phyloP scores from a whole-genome alignment of 2,113 vertebrate species.

The Aramus guarauna region DNA sequence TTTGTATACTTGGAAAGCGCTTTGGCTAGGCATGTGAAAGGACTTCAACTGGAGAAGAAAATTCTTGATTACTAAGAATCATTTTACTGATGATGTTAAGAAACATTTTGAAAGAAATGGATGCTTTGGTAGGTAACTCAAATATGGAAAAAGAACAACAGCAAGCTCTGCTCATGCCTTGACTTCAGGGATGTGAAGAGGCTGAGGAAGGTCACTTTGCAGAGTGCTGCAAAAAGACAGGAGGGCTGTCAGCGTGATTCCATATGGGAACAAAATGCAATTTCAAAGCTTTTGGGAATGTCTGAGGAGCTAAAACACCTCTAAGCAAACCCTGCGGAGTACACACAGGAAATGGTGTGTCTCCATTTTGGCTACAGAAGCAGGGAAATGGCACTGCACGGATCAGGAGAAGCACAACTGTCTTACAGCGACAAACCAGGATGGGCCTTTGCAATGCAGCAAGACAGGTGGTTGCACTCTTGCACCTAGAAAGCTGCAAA shows the following conservation, averaged over 20 bases:
- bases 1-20: background rate
- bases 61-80: background rate
- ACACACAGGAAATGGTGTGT: background rate
- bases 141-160: background rate
- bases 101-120: background rate
- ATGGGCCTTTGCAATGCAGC: background rate
- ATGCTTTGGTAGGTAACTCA: background rate
- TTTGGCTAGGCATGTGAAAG: background rate
- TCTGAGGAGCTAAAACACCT: background rate
- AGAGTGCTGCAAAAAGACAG: background rate
- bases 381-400: background rate
- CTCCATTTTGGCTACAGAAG: background rate
- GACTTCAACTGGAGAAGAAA: background rate
- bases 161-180: background rate
- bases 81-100: too few relatives aligned
- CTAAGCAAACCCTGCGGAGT: background rate
- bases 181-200: background rate
- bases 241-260: background rate
- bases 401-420: background rate
- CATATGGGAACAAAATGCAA: background rate
- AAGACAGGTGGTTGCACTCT: background rate
- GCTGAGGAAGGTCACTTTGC: background rate
- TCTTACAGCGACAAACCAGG: background rate
- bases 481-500: background rate
- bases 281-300: background rate